Evolutionary conservation across 2,113 vertebrate species (phyloP).

Genomic region (Anarhynchus alexandrinus): DNA sequence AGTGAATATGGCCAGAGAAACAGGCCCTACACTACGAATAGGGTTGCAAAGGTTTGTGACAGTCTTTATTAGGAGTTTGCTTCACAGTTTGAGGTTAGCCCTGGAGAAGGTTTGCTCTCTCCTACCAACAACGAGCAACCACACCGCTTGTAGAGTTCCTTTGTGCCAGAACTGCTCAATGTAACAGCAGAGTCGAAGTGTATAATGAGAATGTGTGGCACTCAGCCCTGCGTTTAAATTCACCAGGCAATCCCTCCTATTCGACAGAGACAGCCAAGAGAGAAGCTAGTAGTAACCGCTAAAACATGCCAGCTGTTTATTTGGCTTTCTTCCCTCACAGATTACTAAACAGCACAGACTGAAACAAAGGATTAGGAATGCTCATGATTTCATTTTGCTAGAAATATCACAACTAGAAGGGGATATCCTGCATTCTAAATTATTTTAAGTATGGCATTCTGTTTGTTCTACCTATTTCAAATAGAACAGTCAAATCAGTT

Average conservation of each 20-base stretch:
- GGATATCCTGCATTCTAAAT: background rate
- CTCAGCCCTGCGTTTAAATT: slow-evolving; percentile 33
- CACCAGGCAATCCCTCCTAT: slow-evolving; percentile 47
- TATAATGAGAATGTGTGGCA: slow-evolving; percentile 10
- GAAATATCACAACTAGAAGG: background rate
- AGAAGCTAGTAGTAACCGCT: slow-evolving; percentile 20
- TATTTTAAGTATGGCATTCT: background rate
- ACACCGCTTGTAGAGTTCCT: background rate
- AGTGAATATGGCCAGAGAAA: background rate
- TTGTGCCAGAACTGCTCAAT: background rate
- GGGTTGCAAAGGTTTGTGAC: background rate
- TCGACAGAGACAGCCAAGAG: slow-evolving; percentile 27
- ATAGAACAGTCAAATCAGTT: background rate
- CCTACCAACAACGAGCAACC: background rate
- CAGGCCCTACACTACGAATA: background rate
- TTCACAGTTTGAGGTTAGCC: background rate
- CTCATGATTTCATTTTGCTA: slow-evolving; percentile 9
- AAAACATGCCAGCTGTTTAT: slow-evolving; percentile 64
- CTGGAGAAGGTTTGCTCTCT: background rate
- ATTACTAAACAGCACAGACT: slow-evolving; percentile 47
- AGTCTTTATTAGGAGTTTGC: background rate
- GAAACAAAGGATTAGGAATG: slow-evolving; percentile 59
- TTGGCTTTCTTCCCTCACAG: slow-evolving; percentile 52
- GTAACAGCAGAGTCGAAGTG: background rate
- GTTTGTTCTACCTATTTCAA: background rate